phyloP scores from a whole-genome alignment of 2,797 vertebrate species.

The Hydrocynus forskahlii region DNA sequence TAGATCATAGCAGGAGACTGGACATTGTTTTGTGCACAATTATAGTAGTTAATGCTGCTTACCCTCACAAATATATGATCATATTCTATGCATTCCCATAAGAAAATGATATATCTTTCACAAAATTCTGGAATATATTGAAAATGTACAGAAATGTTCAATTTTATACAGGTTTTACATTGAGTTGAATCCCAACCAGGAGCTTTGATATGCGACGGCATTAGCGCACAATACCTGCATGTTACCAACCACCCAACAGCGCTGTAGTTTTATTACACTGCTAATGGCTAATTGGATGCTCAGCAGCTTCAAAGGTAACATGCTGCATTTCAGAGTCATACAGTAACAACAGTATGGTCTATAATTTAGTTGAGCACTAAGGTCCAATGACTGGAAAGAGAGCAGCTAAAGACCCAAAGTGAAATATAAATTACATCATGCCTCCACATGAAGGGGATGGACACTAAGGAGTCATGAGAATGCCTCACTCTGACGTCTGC shows the following conservation, averaged over 20 bases:
- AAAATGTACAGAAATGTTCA: background rate
- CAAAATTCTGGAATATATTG: too few relatives aligned
- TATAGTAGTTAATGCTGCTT: background rate
- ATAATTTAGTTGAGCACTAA: slow-evolving; percentile 42
- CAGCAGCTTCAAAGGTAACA: slow-evolving; percentile 12
- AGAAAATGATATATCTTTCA: too few relatives aligned
- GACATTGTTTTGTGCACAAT: slow-evolving; percentile 6
- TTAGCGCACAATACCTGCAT: background rate
- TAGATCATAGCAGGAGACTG: background rate
- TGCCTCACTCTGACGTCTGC: slow-evolving; percentile 15
- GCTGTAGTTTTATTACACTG: background rate
- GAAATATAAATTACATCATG: slow-evolving; percentile 37
- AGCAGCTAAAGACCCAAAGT: slow-evolving; percentile 19
- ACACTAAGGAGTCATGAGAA: slow-evolving; percentile 14
- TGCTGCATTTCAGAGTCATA: slow-evolving; percentile 29
- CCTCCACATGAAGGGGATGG: background rate
- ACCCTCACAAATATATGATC: background rate
- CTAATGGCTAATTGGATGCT: slow-evolving; percentile 36
- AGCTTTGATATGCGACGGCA: background rate
- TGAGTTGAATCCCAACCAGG: background rate
- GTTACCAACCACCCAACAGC: background rate
- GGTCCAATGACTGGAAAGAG: slow-evolving; percentile 34
- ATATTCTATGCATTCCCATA: background rate
- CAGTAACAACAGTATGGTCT: slow-evolving; percentile 35
- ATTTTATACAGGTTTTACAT: background rate